Conservation (phyloP, 1,140 invertebrate species). For the Drosophila kanapiae region DNA sequence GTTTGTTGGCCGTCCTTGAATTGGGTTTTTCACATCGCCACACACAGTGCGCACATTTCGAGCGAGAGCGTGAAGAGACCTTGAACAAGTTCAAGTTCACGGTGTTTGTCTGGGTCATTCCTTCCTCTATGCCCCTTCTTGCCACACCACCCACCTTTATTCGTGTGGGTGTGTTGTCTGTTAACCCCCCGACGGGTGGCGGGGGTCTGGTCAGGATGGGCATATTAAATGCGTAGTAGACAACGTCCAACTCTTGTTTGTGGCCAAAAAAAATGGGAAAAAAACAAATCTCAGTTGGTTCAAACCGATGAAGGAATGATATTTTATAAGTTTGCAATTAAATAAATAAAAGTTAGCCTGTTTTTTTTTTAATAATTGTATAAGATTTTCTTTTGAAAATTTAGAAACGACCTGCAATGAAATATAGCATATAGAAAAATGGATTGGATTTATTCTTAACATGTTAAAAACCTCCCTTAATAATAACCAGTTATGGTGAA, state of each 20-base stretch:
- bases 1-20: constrained; percentile 54
- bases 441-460: too few relatives aligned
- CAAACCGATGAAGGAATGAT: too few relatives aligned
- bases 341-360: constrained; percentile 1
- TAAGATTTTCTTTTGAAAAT: neutral
- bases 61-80: constrained; percentile 52
- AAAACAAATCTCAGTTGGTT: neutral
- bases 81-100: constrained; percentile 80
- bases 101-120: constrained; percentile 61
- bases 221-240: constrained; percentile 43
- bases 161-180: constrained; percentile 28
- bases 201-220: constrained; percentile 2
- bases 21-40: constrained; percentile 44
- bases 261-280: neutral
- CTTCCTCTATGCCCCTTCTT: constrained; percentile 18
- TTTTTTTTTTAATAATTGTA: neutral
- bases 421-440: too few relatives aligned
- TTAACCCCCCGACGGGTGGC: constrained; percentile 1
- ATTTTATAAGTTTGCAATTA: neutral
- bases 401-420: neutral
- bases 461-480: too few relatives aligned
- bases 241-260: constrained; percentile 5
- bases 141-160: neutral
- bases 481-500: too few relatives aligned
- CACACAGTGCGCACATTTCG: constrained; percentile 35